Percentiles rank a stretch among this genome's conserved stretches.
Conservation (phyloP, 2,888 invertebrate genomes). For the Caenorhabditis parvicauda region DNA sequence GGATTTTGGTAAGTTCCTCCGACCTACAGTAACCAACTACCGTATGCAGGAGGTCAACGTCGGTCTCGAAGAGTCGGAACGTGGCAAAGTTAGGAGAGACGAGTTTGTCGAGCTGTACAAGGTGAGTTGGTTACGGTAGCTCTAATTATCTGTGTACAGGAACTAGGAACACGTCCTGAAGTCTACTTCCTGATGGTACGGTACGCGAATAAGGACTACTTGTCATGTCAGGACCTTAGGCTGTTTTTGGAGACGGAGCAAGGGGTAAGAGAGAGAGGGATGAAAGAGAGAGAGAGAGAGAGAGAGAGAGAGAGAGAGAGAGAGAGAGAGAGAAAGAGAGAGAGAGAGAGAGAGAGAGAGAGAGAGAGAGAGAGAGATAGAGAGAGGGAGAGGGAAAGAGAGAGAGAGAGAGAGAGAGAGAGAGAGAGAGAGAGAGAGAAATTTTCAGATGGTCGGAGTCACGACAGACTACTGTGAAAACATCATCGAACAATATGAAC, state of each 20-base stretch:
- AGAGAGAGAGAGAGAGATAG: conserved; percentile 63
- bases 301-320: background rate
- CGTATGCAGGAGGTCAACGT: conserved; percentile 66
- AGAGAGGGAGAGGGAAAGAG: background rate
- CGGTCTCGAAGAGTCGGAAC: conserved; percentile 63
- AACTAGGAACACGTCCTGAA: conserved; percentile 70
- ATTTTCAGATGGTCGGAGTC: conserved; percentile 67
- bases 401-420: background rate
- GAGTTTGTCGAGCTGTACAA: conserved; percentile 70
- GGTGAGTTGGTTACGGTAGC: conserved; percentile 3
- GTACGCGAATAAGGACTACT: conserved; percentile 69
- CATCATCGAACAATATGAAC: conserved; percentile 68
- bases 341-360: background rate
- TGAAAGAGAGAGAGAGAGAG: background rate
- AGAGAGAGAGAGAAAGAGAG: background rate
- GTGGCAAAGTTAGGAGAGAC: conserved; percentile 66
- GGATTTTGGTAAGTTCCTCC: conserved; percentile 68
- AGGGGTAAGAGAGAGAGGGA: conserved; percentile 65
- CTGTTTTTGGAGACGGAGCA: conserved; percentile 70
- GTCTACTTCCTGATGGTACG: conserved; percentile 69
- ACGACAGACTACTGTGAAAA: conserved; percentile 67
- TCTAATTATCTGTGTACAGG: conserved; percentile 37
- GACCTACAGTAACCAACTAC: too few species aligned
- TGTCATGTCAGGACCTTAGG: conserved; percentile 68
- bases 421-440: background rate